A percentile compares a stretch with the other conserved stretches of the same genome.
Conservation (phyloP, 2,113 vertebrate species). For the Dipodomys ordii region DNA sequence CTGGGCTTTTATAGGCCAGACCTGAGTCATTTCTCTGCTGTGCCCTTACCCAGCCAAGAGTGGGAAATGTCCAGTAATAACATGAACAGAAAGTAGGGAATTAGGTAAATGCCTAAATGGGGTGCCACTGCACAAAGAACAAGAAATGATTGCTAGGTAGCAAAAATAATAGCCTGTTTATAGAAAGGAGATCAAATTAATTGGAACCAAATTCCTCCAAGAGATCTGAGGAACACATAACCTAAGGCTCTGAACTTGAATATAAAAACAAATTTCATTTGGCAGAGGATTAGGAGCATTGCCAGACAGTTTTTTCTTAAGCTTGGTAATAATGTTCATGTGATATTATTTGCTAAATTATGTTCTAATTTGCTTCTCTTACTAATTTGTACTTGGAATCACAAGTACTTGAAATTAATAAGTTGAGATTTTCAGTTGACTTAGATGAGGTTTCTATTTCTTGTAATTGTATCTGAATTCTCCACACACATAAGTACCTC, state of each 20-base stretch:
- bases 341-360: background rate
- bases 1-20: background rate
- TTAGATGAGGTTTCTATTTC: background rate
- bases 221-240: background rate
- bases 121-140: background rate
- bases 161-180: background rate
- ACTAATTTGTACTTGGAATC: constrained; percentile 17
- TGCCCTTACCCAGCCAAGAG: background rate
- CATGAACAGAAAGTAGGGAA: background rate
- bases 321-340: background rate
- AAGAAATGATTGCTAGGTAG: background rate
- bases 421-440: background rate
- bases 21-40: background rate
- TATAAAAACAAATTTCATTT: background rate
- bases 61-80: background rate
- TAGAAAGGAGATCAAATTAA: background rate
- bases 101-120: background rate
- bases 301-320: background rate
- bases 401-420: background rate
- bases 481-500: background rate
- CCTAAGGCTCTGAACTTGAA: constrained; percentile 5
- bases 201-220: background rate
- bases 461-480: constrained; percentile 7
- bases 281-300: background rate
- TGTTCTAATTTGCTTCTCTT: background rate